Conservation (phyloP, 2,888 invertebrate genomes). For the Camptogramma bilineatum region DNA sequence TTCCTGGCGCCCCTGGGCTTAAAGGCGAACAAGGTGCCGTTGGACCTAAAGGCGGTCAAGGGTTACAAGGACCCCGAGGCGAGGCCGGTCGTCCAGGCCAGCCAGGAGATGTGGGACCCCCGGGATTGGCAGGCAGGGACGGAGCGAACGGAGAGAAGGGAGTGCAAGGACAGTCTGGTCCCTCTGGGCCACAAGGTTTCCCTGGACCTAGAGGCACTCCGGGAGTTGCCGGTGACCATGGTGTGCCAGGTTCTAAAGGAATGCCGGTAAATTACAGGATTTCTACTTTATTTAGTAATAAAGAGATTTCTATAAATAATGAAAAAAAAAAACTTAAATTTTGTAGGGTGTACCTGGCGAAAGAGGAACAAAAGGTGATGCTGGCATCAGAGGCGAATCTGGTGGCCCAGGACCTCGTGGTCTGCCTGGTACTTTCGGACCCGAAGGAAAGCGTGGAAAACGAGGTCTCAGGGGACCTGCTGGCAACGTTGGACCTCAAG, state of each 20-base stretch:
- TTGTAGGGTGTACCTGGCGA: slow-evolving; percentile 90
- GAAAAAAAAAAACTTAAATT: neutral
- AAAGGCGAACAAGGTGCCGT: slow-evolving; percentile 92
- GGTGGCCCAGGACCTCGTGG: slow-evolving; percentile 91
- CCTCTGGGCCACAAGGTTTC: slow-evolving; percentile 92
- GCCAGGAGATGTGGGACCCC: slow-evolving; percentile 90
- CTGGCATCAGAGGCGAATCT: slow-evolving; percentile 90
- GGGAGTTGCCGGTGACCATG: slow-evolving; percentile 90
- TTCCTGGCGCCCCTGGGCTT: slow-evolving; percentile 92
- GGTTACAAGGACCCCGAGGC: slow-evolving; percentile 92
- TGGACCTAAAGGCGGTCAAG: slow-evolving; percentile 93
- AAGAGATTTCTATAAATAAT: neutral
- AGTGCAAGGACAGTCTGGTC: slow-evolving; percentile 89
- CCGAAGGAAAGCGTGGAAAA: slow-evolving; percentile 93
- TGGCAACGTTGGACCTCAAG: slow-evolving; percentile 89
- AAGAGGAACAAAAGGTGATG: slow-evolving; percentile 92
- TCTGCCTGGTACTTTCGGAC: slow-evolving; percentile 89
- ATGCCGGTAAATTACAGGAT: slow-evolving; percentile 83
- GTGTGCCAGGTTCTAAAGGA: slow-evolving; percentile 91
- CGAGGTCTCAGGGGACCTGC: slow-evolving; percentile 91
- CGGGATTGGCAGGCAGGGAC: slow-evolving; percentile 92
- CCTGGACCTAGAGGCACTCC: slow-evolving; percentile 92
- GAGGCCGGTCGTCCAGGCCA: slow-evolving; percentile 92
- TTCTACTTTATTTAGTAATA: neutral
- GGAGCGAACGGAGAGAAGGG: slow-evolving; percentile 94